Base-by-base conservation (phyloP, 2,888 invertebrate genomes). In the Drymonia ruficornis region DNA sequence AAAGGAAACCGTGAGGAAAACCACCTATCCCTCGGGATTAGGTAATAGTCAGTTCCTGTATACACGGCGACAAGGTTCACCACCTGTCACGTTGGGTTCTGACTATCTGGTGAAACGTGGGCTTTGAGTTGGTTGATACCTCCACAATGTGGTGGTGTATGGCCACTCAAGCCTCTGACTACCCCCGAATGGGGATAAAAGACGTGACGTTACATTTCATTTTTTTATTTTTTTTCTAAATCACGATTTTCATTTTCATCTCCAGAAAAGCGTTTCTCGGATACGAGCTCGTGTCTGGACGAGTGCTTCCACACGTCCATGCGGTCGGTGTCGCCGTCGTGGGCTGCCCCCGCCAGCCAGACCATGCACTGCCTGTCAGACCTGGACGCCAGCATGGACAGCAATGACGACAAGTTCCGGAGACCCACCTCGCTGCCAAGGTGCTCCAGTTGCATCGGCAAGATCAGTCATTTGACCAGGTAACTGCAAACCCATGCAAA, bases 371-470 rank as follows among this genome's bases (percentile, higher is more conserved):
- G 92, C 57, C 79, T 91, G 8, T 88, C 90, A 0, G 91, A 92
- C 72, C 76, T 90, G 65, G 91, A 91, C 75, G 68, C 82, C 49
- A 87, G 87, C 61, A 53, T 87, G 56, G 91, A 91, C 57, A 80
- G 81, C 77, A 92, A 85, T 69, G 93, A 82, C 70, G 93, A 85
- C 70, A 93, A 78, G 76, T 90, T 79, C 77, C 76, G 86, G 53
- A 83, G 88, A 63, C 93, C 87, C 0, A 86, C 87, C 3, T 88
- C 89, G 1, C 70, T 95, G 66, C 95, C 95, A 6, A 81, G 95
- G 56, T 97, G 96, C 80, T 94, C 96, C 70, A 96, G 96, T 76
- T 96, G 96, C 76, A 96, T 96, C 74, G 96, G 96, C 65, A 96
- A 96, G 86, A 93, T 96, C 60, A 96, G 96, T 60, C 87, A 95